Evolutionary conservation across 2,888 invertebrate species (phyloP), one percentile per base, ranked within the genome.

Genomic region (Drosophila paracracens): DNA sequence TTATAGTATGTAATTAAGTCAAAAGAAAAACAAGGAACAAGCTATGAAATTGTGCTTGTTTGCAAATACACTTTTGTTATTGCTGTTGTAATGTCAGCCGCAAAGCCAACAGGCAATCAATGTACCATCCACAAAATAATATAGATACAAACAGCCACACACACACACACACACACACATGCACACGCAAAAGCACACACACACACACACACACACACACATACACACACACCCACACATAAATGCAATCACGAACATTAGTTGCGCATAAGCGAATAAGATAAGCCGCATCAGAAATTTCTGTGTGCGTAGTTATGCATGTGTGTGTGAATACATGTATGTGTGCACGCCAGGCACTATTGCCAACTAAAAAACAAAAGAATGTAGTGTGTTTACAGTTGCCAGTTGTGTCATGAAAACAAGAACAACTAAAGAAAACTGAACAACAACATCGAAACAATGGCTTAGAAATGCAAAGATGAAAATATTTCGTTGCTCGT

Each of bases 401-500:
- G 68, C 63, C 58, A 67, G 79, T 69, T 65, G 61, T 52, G 79
- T 58, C 50, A 61, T 48, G 46, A 56, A 67, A 67, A 59, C 69
- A 76, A 53, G 31, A 68, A 58, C 38, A 69, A 51, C 48, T 67
- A 59, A 50, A 27, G 27, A 11, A 62, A 29, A 40, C 54, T 51
- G 16, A 64, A 16, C 36, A 70, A 56, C 48, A 58, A 46, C 43
- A 6, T 13, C 21, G 21, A 16, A 76, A 79, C 57, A 54, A 57
- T 58, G 62, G 58, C 74, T 74, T 79, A 82, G 79, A 79, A 79
- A 74, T 73, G 79, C 79, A 76, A 81, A 76, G 79, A 81, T 68
- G 68, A 66, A 85, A 85, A 88, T 88, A 85, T 83, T 85, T 81
- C 70, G 69, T 70, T 70, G 81, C 63, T 53, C 63, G 57, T 66